Conservation (phyloP, 2,888 invertebrate species). For the Cordilura impudica region DNA sequence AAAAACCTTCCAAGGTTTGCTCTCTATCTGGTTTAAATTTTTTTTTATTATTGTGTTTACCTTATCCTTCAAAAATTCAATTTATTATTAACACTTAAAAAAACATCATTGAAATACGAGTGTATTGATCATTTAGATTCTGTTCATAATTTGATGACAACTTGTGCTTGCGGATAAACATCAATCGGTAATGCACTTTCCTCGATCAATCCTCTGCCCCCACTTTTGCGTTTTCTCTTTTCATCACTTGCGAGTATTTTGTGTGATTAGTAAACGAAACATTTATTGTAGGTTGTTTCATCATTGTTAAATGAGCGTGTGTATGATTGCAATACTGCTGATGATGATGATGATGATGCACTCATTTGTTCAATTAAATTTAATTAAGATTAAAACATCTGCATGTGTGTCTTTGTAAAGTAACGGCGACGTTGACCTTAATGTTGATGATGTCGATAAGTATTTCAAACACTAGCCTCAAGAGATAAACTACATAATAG, state of each 20-base stretch:
- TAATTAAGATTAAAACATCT: slow-evolving; percentile 74
- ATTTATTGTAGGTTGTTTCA: slow-evolving; percentile 1
- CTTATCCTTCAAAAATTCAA: too few species aligned
- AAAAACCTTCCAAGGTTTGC: too few species aligned
- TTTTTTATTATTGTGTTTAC: too few species aligned
- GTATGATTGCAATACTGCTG: neutral
- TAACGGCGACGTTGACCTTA: slow-evolving; percentile 74
- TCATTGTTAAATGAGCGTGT: slow-evolving; percentile 9
- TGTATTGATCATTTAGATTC: too few species aligned
- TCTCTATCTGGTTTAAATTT: too few species aligned
- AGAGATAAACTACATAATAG: neutral
- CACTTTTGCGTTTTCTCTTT: neutral
- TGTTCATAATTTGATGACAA: neutral
- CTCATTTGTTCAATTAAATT: slow-evolving; percentile 73
- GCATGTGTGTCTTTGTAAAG: slow-evolving; percentile 44
- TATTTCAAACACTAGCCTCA: slow-evolving; percentile 21
- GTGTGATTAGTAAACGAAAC: neutral
- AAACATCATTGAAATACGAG: too few species aligned
- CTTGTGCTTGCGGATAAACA: neutral
- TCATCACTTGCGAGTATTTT: neutral
- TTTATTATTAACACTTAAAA: too few species aligned
- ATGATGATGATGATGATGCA: slow-evolving; percentile 32
- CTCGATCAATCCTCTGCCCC: neutral
- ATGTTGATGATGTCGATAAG: slow-evolving; percentile 66
- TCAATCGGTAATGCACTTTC: slow-evolving; percentile 4